These are phyloP conservation scores for Spea multiplicata DNA, from an alignment of 2,113 vertebrate species.

Conservation along the genomic window DNA sequence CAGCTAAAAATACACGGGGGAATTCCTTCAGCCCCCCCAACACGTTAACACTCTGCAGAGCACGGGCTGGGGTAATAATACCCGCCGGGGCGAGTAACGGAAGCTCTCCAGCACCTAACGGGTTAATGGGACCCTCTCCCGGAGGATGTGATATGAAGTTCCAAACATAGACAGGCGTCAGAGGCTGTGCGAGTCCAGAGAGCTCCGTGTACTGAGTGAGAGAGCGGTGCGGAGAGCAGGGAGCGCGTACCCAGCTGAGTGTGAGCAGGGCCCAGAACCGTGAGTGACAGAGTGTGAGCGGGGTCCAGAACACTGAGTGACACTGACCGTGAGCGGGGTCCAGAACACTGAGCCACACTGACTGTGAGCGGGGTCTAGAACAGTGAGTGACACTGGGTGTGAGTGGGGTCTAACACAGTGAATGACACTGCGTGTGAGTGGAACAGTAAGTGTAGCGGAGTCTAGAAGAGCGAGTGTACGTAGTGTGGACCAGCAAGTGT, in stretches of 20 bases:
- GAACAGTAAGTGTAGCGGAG: neutral
- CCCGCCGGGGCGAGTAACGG: neutral
- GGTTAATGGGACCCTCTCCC: conserved; percentile 7
- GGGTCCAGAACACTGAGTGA: too few species aligned
- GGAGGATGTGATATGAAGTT: neutral
- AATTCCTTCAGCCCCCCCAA: conserved; percentile 55
- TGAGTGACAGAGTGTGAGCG: too few species aligned
- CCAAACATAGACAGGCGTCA: neutral
- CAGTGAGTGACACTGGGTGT: too few species aligned
- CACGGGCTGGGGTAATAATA: conserved; percentile 29
- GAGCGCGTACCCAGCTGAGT: too few species aligned
- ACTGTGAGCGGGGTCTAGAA: too few species aligned
- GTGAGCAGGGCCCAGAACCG: neutral
- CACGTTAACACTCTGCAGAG: conserved; percentile 58
- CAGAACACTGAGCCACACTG: too few species aligned
- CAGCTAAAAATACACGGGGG: conserved; percentile 64
- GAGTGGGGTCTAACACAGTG: too few species aligned
- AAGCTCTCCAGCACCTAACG: conserved; percentile 26
- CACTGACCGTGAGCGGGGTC: too few species aligned
- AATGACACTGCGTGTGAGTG: neutral
- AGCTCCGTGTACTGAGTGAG: too few species aligned
- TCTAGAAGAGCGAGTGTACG: neutral
- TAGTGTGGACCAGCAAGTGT: conserved; percentile 7
- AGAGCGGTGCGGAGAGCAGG: too few species aligned
- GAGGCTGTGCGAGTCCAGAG: too few species aligned